These are phyloP conservation scores for Labeo rohita DNA, from an alignment of 2,113 vertebrate genomes.

Conservation along the genomic window DNA sequence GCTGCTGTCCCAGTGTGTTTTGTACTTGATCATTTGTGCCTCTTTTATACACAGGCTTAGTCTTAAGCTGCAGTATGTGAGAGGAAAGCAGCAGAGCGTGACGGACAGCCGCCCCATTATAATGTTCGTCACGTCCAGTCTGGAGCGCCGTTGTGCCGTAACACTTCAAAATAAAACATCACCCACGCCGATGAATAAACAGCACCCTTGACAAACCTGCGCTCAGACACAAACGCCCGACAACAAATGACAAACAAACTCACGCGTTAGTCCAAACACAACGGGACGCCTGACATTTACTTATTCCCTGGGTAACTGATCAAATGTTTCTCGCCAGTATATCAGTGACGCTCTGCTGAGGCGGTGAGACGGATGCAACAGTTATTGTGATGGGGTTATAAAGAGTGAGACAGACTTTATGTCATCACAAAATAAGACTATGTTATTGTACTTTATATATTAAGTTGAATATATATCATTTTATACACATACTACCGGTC, in stretches of 20 bases:
- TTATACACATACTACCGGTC: neutral
- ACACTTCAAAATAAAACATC: conserved; percentile 56
- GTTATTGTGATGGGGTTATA: neutral
- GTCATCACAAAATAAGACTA: too few species aligned
- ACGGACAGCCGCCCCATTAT: conserved; percentile 73
- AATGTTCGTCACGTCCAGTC: conserved; percentile 68
- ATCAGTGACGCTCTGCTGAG: neutral
- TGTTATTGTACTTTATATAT: too few species aligned
- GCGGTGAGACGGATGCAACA: neutral
- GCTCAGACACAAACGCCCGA: conserved; percentile 2
- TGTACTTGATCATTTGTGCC: neutral
- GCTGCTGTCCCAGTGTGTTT: neutral
- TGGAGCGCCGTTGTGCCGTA: conserved; percentile 28
- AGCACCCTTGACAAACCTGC: conserved; percentile 16
- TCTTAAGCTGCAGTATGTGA: neutral
- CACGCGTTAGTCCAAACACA: neutral
- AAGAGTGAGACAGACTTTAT: neutral
- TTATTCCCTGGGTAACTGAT: conserved; percentile 4
- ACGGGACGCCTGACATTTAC: conserved; percentile 21
- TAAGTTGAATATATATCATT: too few species aligned
- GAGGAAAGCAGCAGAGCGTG: conserved; percentile 61
- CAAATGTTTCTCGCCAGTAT: neutral
- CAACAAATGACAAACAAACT: conserved; percentile 35
- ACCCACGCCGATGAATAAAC: conserved; percentile 38
- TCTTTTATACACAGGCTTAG: neutral